Percentiles rank a stretch among this genome's conserved stretches.
These are phyloP conservation scores for Rutilus rutilus DNA, from an alignment of 2,113 vertebrate species.

Conservation along the genomic window DNA sequence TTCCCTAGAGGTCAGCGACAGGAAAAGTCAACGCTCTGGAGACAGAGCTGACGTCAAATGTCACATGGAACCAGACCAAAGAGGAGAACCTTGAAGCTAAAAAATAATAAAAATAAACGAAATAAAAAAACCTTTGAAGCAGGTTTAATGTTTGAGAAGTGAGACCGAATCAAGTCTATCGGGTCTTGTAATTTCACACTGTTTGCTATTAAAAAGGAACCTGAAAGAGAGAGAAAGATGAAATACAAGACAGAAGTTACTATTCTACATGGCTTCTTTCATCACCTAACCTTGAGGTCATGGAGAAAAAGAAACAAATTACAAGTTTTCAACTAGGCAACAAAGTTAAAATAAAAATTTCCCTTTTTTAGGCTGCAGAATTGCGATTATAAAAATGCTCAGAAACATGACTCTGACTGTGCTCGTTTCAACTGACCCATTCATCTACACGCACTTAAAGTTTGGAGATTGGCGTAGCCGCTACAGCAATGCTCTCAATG, in stretches of 20 bases:
- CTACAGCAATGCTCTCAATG: constrained; percentile 91
- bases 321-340: background rate
- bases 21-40: background rate
- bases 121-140: too few relatives aligned
- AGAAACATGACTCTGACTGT: background rate
- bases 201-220: background rate
- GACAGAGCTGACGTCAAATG: background rate
- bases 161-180: background rate
- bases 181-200: background rate
- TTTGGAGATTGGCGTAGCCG: constrained; percentile 83
- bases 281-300: background rate
- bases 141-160: background rate
- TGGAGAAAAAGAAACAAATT: background rate
- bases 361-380: background rate
- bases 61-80: background rate
- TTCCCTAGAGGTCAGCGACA: background rate
- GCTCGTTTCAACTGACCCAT: background rate
- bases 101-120: too few relatives aligned
- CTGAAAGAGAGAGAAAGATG: background rate
- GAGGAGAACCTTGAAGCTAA: background rate
- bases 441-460: constrained; percentile 66
- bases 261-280: background rate
- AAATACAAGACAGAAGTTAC: background rate
- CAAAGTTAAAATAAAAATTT: background rate
- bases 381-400: background rate